A percentile compares a stretch with the other conserved stretches of the same genome.
phyloP scores from a whole-genome alignment of 1,140 invertebrate genomes.

The Ceratosolen solmsi region DNA sequence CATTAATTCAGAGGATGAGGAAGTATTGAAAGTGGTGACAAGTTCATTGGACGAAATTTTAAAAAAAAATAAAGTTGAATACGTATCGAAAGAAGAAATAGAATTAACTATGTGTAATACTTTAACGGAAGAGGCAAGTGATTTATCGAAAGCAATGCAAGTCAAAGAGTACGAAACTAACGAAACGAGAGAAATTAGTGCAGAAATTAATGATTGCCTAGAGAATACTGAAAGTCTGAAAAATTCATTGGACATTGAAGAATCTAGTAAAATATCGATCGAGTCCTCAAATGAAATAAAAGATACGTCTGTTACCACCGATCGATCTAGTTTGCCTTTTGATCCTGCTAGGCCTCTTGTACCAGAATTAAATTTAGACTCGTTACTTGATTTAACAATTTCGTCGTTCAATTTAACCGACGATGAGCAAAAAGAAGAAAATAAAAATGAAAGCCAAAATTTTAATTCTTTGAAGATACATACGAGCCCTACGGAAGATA shows the following conservation, averaged over 20 bases:
- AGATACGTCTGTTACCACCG: slow-evolving; percentile 54
- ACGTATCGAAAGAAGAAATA: slow-evolving; percentile 28
- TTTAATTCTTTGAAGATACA: background rate
- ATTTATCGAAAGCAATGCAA: slow-evolving; percentile 34
- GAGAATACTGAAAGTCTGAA: slow-evolving; percentile 42
- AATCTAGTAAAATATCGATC: slow-evolving; percentile 54
- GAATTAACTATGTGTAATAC: background rate
- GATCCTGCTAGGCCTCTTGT: slow-evolving; percentile 60
- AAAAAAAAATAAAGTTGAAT: slow-evolving; percentile 49
- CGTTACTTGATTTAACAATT: slow-evolving; percentile 65
- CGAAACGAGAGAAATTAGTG: slow-evolving; percentile 56
- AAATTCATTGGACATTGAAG: slow-evolving; percentile 55
- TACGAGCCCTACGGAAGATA: too few relatives aligned
- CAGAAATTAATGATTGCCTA: slow-evolving; percentile 43
- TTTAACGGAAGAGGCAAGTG: slow-evolving; percentile 1
- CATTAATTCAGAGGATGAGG: slow-evolving; percentile 52
- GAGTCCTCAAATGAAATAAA: slow-evolving; percentile 59
- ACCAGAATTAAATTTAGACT: slow-evolving; percentile 68
- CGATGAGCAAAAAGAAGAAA: slow-evolving; percentile 46
- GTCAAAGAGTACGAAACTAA: slow-evolving; percentile 49
- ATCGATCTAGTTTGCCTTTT: slow-evolving; percentile 56
- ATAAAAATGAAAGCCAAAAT: background rate
- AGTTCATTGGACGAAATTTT: slow-evolving; percentile 54
- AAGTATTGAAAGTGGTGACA: slow-evolving; percentile 55
- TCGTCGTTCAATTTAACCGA: slow-evolving; percentile 62